These are phyloP conservation scores for Brachyopa scutellaris DNA, from an alignment of 2,888 invertebrate genomes.

Conservation along the genomic window DNA sequence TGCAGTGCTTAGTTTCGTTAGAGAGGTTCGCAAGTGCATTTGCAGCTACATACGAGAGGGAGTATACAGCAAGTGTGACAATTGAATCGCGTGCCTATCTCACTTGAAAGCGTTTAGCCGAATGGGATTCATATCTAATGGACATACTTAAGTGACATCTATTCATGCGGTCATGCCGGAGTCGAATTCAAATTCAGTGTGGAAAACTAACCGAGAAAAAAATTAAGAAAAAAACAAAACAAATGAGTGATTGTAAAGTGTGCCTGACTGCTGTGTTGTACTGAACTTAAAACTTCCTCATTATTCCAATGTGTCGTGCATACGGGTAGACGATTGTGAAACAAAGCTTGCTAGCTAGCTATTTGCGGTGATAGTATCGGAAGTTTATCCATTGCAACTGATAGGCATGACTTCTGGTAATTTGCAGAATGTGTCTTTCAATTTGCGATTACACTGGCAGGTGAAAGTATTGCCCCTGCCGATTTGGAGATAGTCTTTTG, in stretches of 20 bases:
- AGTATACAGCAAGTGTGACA: constrained; percentile 74
- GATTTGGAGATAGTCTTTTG: too few relatives aligned
- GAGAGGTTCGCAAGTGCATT: constrained; percentile 43
- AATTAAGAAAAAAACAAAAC: too few relatives aligned
- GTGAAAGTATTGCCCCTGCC: constrained; percentile 14
- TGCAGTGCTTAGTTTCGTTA: constrained; percentile 14
- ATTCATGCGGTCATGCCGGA: constrained; percentile 68
- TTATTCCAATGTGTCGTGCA: constrained; percentile 64
- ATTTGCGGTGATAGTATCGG: constrained; percentile 66
- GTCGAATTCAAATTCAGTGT: constrained; percentile 41
- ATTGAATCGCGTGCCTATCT: constrained; percentile 81
- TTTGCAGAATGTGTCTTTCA: constrained; percentile 50
- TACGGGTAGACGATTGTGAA: constrained; percentile 59
- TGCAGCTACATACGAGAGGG: too few relatives aligned
- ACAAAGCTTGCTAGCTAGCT: constrained; percentile 30
- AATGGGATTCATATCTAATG: constrained; percentile 72
- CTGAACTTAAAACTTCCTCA: constrained; percentile 71
- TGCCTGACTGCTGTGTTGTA: constrained; percentile 55
- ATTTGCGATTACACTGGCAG: constrained; percentile 44
- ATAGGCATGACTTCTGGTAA: constrained; percentile 68
- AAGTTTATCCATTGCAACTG: constrained; percentile 71
- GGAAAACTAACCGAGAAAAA: too few relatives aligned
- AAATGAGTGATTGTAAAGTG: constrained; percentile 52
- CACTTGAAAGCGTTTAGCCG: constrained; percentile 76
- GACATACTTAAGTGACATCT: constrained; percentile 71